Conservation (phyloP, 2,797 vertebrate species). For the Echeneis naucrates region DNA sequence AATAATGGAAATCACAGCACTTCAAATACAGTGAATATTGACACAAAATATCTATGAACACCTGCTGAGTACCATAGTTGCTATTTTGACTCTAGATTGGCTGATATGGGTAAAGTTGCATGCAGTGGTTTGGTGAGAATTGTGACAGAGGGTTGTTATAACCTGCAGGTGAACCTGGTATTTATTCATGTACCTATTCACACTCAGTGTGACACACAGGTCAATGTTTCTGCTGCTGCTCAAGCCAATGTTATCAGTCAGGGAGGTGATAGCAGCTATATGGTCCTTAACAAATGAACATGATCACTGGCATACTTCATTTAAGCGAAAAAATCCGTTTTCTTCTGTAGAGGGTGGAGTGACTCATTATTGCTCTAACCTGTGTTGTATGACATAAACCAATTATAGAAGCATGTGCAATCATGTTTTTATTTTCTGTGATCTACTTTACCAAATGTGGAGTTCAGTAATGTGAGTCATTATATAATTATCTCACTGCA, state of each 20-base stretch:
- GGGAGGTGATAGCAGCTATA: constrained; percentile 14
- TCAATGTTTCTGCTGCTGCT: constrained; percentile 22
- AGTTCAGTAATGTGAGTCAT: constrained; percentile 13
- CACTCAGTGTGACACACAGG: constrained; percentile 11
- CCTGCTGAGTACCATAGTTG: not conserved
- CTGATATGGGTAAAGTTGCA: not conserved
- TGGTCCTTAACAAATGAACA: constrained; percentile 24
- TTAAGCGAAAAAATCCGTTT: constrained; percentile 53
- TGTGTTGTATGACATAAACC: constrained; percentile 16
- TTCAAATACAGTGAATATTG: not conserved
- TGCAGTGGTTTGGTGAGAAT: not conserved
- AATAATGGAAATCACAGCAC: not conserved
- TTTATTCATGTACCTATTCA: constrained; percentile 24
- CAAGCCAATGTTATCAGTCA: constrained; percentile 38
- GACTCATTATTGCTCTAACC: constrained; percentile 22
- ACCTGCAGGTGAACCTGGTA: constrained; percentile 32
- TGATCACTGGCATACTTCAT: constrained; percentile 60
- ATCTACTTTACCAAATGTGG: constrained; percentile 36
- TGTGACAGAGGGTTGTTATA: constrained; percentile 18
- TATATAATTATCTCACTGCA: constrained; percentile 19
- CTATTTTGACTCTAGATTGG: not conserved
- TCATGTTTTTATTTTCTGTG: constrained; percentile 43
- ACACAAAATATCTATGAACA: not conserved
- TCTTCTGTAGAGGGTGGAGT: constrained; percentile 40
- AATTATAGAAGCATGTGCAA: constrained; percentile 52